Evolutionary conservation across 2,888 invertebrate genomes (phyloP).

Genomic region (Macaria liturata): DNA sequence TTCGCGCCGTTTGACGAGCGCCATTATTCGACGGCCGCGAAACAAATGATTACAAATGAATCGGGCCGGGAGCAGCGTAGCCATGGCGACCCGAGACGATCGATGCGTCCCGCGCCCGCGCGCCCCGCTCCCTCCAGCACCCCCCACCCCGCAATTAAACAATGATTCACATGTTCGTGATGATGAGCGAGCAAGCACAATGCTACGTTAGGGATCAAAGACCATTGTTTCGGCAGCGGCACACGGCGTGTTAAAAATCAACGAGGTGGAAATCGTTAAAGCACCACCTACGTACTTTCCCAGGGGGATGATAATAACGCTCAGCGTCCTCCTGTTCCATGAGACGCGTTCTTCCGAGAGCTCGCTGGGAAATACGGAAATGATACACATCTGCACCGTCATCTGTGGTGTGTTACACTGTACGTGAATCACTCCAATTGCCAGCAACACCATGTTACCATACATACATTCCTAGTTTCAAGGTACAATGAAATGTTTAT

Average conservation of each 20-base stretch:
- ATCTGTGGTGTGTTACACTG: constrained; percentile 6
- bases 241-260: constrained; percentile 29
- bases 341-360: constrained; percentile 1
- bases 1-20: constrained; percentile 68
- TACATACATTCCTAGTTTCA: too few relatives aligned
- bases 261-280: constrained; percentile 34
- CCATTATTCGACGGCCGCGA: constrained; percentile 76
- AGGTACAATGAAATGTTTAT: too few relatives aligned
- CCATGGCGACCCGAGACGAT: constrained; percentile 76
- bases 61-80: constrained; percentile 57
- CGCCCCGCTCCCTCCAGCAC: constrained; percentile 45
- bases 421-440: too few relatives aligned
- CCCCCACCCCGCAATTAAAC: constrained; percentile 72
- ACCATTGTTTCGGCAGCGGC: constrained; percentile 34
- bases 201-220: constrained; percentile 37
- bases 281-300: constrained; percentile 26
- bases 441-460: too few relatives aligned
- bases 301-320: constrained; percentile 22
- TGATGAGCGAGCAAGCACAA: constrained; percentile 48
- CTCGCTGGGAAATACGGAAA: neutral
- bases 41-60: constrained; percentile 83
- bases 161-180: constrained; percentile 76
- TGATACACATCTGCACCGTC: constrained; percentile 1
- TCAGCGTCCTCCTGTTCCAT: constrained; percentile 18
- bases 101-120: constrained; percentile 61